These are phyloP conservation scores for Cololabis saira DNA, from an alignment of 2,113 vertebrate species.

Conservation along the genomic window DNA sequence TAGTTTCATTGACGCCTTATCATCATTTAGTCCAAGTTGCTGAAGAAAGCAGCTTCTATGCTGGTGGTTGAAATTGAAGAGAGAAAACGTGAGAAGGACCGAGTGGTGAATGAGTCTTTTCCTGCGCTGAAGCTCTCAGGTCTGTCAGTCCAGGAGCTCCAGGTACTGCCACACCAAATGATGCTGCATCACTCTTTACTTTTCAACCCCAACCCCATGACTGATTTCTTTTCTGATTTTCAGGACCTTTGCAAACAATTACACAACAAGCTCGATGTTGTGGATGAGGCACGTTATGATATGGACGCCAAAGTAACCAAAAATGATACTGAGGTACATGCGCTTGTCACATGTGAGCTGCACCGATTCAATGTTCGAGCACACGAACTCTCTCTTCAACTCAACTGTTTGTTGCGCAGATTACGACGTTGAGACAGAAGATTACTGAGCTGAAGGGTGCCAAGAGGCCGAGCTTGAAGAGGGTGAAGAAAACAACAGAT, in stretches of 20 bases:
- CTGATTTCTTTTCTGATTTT: not conserved
- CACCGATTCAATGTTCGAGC: too few relatives aligned
- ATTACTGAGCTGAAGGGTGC: slow-evolving; percentile 80
- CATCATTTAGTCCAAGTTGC: slow-evolving; percentile 68
- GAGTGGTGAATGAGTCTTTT: slow-evolving; percentile 61
- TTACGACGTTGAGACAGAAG: slow-evolving; percentile 74
- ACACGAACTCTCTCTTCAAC: not conserved
- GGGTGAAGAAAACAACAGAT: slow-evolving; percentile 82
- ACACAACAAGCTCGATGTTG: slow-evolving; percentile 75
- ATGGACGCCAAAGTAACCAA: slow-evolving; percentile 77
- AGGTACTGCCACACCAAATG: slow-evolving; percentile 59
- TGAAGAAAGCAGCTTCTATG: slow-evolving; percentile 76
- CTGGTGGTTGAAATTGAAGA: slow-evolving; percentile 72
- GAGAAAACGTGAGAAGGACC: slow-evolving; percentile 67
- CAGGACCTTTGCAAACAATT: slow-evolving; percentile 82
- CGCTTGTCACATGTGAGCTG: not conserved
- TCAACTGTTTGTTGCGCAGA: slow-evolving; percentile 58
- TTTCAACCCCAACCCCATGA: not conserved
- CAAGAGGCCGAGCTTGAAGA: slow-evolving; percentile 80
- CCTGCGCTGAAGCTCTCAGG: slow-evolving; percentile 76
- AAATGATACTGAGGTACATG: slow-evolving; percentile 76
- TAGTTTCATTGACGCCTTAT: not conserved
- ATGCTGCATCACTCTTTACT: not conserved
- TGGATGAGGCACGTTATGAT: slow-evolving; percentile 81
- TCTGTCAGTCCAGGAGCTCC: slow-evolving; percentile 78